These are phyloP conservation scores for Vespertilio murinus DNA, from an alignment of 2,797 vertebrate species.

Conservation along the genomic window DNA sequence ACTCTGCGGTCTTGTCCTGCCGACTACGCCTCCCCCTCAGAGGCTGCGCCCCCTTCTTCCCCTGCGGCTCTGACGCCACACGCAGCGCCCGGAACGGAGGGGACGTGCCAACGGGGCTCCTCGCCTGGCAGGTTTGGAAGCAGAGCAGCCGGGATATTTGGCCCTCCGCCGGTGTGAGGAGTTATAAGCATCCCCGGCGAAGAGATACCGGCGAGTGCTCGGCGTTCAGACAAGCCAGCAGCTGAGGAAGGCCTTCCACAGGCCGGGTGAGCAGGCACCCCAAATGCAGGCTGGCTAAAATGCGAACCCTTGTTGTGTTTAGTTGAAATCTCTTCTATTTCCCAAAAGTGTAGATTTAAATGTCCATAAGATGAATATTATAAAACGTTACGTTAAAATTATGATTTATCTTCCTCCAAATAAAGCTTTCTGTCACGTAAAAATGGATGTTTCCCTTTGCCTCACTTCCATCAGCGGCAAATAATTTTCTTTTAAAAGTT, in stretches of 20 bases:
- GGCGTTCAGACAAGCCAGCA: not conserved
- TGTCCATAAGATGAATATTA: not conserved
- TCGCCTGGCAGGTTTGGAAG: not conserved
- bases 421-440: not conserved
- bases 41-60: not conserved
- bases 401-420: not conserved
- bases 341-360: slow-evolving; percentile 19
- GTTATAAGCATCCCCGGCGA: not conserved
- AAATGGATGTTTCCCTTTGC: not conserved
- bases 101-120: not conserved
- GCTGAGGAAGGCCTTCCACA: not conserved
- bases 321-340: slow-evolving; percentile 3
- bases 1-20: not conserved
- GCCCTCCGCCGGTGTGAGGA: not conserved
- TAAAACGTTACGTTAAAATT: not conserved
- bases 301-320: not conserved
- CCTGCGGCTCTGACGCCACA: fast-evolving
- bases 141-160: not conserved
- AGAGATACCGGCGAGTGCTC: not conserved
- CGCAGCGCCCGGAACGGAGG: not conserved
- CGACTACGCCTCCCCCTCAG: not conserved
- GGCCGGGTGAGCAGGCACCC: not conserved
- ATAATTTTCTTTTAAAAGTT: not conserved
- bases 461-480: not conserved
- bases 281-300: not conserved